These are phyloP conservation scores for Drosophila persimilis DNA, from an alignment of 1,140 invertebrate species.

Conservation along the genomic window DNA sequence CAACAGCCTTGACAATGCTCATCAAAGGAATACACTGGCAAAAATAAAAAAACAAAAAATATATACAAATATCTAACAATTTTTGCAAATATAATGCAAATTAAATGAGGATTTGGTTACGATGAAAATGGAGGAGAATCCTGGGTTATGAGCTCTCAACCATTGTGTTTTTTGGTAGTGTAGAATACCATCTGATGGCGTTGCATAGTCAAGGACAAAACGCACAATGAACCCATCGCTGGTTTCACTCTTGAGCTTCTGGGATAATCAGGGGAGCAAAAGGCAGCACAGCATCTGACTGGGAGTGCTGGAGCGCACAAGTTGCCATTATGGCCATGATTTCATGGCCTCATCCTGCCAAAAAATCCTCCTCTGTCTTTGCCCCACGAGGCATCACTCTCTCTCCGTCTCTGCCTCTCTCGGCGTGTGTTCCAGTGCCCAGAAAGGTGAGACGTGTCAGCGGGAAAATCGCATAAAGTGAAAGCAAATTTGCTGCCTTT, in stretches of 20 bases:
- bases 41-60: neutral
- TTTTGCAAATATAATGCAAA: neutral
- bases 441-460: slow-evolving; percentile 58
- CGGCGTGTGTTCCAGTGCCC: slow-evolving; percentile 11
- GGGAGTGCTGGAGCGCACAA: slow-evolving; percentile 47
- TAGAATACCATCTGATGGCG: slow-evolving; percentile 41
- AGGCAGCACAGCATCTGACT: slow-evolving; percentile 8
- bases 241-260: slow-evolving; percentile 3
- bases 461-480: slow-evolving; percentile 50
- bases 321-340: slow-evolving; percentile 58
- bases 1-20: slow-evolving; percentile 47
- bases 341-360: slow-evolving; percentile 17
- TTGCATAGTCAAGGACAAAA: slow-evolving; percentile 51
- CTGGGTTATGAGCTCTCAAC: too few species aligned
- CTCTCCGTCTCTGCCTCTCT: neutral
- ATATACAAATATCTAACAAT: neutral
- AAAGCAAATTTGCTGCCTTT: slow-evolving; percentile 52
- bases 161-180: slow-evolving; percentile 8
- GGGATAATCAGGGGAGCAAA: slow-evolving; percentile 32
- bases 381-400: slow-evolving; percentile 18
- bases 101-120: neutral
- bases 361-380: slow-evolving; percentile 7
- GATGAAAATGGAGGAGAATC: too few species aligned
- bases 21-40: slow-evolving; percentile 23
- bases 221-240: slow-evolving; percentile 58